Evolutionary conservation across 2,888 invertebrate genomes (phyloP), one percentile per base, ranked within the genome.

Genomic region (Sycophila texana): DNA sequence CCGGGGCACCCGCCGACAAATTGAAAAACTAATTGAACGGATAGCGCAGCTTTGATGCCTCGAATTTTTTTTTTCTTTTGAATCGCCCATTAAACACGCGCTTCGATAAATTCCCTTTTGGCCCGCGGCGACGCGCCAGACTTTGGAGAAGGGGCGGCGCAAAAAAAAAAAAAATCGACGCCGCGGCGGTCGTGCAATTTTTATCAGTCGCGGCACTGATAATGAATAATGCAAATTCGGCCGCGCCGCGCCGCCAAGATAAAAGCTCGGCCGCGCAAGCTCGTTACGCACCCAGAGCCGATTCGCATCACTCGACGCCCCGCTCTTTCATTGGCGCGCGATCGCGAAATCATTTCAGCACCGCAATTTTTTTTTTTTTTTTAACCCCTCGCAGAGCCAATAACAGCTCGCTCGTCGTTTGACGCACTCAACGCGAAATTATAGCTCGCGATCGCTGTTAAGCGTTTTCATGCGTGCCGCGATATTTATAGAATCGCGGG

Each of bases 21-120:
- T 77, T 77, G 66, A 77, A 77, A 77, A 77, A 77, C 76, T 77
- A 77, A 77, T 72, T 60, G 67, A 77, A 77, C 30, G 39, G 39
- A 39, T 18, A 66, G 47, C 68, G 60, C 53, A 53, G 49, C 74
- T 58, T 58, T 26, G 55, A 58, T 74, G 22, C 57, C 58, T 63
- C 61, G 1, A 53, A 26, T 55, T 65, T 26, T 55, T 72, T 61
- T n/a, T 14, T 39, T 14, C 16, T n/a, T n/a, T 26, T 26, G 1
- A 39, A 39, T 7, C 18, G 13, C 47, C 39, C 39, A 39, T 39
- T 39, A 39, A 39, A 39, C 16, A 14, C 49, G 49, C 65, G 49
- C 49, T 10, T 10, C 39, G 39, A 7, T 39, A 39, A 39, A 39
- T 39, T 5, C 10, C 7, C 39, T 39, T 39, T 39, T 39, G 39